These are phyloP conservation scores for Lepidotrigona ventralis DNA, from an alignment of 1,140 invertebrate species.

Conservation along the genomic window DNA sequence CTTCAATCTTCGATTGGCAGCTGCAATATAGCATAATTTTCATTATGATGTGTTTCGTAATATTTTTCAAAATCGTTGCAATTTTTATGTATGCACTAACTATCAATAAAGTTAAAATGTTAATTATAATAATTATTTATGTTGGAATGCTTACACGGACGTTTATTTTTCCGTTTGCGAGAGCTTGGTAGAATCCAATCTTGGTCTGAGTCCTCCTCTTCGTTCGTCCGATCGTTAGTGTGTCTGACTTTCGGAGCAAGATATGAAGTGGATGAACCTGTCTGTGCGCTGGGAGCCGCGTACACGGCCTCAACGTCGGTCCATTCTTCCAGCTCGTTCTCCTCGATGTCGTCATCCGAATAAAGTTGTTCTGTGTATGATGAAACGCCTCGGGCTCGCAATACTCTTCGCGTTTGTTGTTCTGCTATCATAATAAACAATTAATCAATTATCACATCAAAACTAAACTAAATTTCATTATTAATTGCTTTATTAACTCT, in stretches of 20 bases:
- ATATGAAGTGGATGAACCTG: conserved; percentile 58
- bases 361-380: conserved; percentile 76
- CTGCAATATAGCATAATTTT: conserved; percentile 52
- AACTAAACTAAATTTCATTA: not conserved
- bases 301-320: conserved; percentile 67
- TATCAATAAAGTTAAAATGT: not conserved
- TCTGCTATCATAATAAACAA: conserved; percentile 44
- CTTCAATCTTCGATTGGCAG: conserved; percentile 69
- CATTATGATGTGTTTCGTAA: not conserved
- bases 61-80: too few relatives aligned
- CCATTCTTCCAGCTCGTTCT: conserved; percentile 72
- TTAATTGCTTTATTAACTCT: not conserved
- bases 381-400: conserved; percentile 73
- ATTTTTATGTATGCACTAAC: not conserved
- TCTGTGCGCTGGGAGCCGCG: conserved; percentile 63
- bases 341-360: conserved; percentile 72
- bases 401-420: conserved; percentile 66
- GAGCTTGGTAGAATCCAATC: conserved; percentile 76
- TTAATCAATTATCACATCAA: not conserved
- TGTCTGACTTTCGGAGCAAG: conserved; percentile 51
- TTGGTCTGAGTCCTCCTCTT: conserved; percentile 76
- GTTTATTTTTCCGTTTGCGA: conserved; percentile 77
- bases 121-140: not conserved
- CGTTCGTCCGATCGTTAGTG: conserved; percentile 60
- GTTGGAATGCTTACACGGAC: conserved; percentile 67